phyloP scores from a whole-genome alignment of 2,888 invertebrate genomes.

The Ectemnius continuus region DNA sequence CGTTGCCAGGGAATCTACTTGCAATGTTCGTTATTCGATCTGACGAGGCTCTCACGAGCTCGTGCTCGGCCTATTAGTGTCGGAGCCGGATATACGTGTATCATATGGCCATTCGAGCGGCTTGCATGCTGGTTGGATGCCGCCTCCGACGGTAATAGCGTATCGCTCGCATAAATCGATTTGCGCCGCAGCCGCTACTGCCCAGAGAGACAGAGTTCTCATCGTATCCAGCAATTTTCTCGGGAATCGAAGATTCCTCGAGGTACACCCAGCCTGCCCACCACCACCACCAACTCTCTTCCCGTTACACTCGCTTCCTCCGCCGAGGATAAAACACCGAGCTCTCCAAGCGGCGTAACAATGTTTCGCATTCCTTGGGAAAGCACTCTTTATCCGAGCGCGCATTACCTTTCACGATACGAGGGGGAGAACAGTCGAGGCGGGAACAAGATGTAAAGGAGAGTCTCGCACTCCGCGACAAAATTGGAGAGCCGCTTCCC shows the following conservation, averaged over 20 bases:
- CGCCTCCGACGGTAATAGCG: background rate
- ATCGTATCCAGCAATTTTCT: conserved; percentile 5
- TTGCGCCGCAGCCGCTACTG: background rate
- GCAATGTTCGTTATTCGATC: no score
- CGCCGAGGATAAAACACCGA: conserved; percentile 9
- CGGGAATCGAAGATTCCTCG: conserved; percentile 12
- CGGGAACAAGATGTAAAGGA: conserved; percentile 32
- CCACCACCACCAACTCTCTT: no score
- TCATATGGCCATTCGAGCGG: no score
- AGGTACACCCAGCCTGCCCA: no score
- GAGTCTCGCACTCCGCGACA: conserved; percentile 32
- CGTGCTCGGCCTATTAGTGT: no score
- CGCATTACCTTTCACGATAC: conserved; percentile 25
- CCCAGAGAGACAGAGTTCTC: background rate
- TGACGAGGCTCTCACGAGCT: no score
- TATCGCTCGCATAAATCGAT: conserved; percentile 7
- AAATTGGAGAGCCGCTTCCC: conserved; percentile 33
- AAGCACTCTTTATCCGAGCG: conserved; percentile 26
- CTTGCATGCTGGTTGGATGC: background rate
- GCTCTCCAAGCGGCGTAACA: conserved; percentile 22
- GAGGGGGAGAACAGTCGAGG: no score
- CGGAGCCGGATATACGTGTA: no score
- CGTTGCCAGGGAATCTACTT: no score
- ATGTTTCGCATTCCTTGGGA: conserved; percentile 25
- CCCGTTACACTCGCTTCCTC: background rate